Percentiles rank a stretch among this genome's conserved stretches.
These are phyloP conservation scores for Harpalus rufipes DNA, from an alignment of 2,888 invertebrate genomes.

Conservation along the genomic window DNA sequence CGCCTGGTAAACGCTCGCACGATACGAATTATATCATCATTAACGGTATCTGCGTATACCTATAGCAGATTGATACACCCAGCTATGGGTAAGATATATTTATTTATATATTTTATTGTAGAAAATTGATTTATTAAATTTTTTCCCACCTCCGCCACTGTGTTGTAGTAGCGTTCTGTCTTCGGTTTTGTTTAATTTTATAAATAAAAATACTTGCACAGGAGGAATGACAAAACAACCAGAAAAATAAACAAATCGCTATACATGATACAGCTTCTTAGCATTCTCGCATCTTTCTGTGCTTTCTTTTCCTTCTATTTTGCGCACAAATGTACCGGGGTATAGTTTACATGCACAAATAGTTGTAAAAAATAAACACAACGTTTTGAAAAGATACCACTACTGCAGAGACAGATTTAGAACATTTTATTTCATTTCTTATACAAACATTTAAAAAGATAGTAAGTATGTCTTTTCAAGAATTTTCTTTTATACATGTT, in stretches of 20 bases:
- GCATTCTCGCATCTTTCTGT: conserved; percentile 19
- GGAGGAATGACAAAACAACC: conserved; percentile 42
- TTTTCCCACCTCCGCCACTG: conserved; percentile 1
- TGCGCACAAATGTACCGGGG: conserved; percentile 40
- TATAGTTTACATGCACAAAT: conserved; percentile 52
- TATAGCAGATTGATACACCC: no score
- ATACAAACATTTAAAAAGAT: no score
- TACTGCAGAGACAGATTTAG: conserved; percentile 17
- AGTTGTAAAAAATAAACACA: conserved; percentile 38
- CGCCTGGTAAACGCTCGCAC: no score
- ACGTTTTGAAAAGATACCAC: background rate
- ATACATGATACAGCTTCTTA: conserved; percentile 55
- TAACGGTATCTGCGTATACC: no score
- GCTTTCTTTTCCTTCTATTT: conserved; percentile 27
- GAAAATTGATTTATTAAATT: no score
- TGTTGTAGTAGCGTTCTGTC: conserved; percentile 8
- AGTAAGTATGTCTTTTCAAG: no score
- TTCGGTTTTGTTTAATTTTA: conserved; percentile 55
- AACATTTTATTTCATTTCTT: background rate
- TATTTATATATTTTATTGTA: no score
- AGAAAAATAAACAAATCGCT: conserved; percentile 42
- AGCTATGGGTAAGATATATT: no score
- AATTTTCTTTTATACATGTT: no score
- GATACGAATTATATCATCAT: no score
- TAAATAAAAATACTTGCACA: conserved; percentile 56